Percentiles rank a stretch among this genome's conserved stretches.
These are phyloP conservation scores for Sycophila sp. DNA, from an alignment of 1,140 invertebrate genomes.

Conservation along the genomic window DNA sequence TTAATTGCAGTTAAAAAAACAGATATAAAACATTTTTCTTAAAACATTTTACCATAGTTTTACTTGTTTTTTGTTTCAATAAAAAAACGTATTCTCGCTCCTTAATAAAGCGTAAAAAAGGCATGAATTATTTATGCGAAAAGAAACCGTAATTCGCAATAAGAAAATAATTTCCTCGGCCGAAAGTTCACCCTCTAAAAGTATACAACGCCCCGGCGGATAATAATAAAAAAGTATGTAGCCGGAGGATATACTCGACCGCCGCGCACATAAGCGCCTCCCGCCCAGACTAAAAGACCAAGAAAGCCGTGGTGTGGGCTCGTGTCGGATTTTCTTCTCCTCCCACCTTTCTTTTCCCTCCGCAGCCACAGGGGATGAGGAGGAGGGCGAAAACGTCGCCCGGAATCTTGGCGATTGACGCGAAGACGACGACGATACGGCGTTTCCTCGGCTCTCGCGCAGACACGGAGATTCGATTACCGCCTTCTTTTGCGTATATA, in stretches of 20 bases:
- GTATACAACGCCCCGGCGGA: neutral
- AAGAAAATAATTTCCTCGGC: neutral
- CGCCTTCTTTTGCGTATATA: slow-evolving; percentile 24
- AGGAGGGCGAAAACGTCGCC: neutral
- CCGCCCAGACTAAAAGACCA: slow-evolving; percentile 9
- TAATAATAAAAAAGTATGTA: slow-evolving; percentile 13
- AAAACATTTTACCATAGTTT: too few relatives aligned
- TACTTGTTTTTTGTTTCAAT: neutral
- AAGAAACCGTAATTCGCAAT: neutral
- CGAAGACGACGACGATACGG: neutral
- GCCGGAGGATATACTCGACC: neutral
- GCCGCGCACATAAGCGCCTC: neutral
- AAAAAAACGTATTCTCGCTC: too few relatives aligned
- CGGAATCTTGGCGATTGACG: slow-evolving; percentile 10
- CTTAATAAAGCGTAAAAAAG: too few relatives aligned
- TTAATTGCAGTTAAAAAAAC: too few relatives aligned
- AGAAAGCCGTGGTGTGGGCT: too few relatives aligned
- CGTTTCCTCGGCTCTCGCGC: slow-evolving; percentile 9
- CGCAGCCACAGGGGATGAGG: neutral
- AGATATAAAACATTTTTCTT: too few relatives aligned
- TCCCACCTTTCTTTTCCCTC: too few relatives aligned
- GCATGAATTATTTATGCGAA: too few relatives aligned
- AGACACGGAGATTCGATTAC: slow-evolving; percentile 31
- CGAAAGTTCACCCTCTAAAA: slow-evolving; percentile 8
- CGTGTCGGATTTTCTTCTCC: neutral